These are phyloP conservation scores for Prolemur simus DNA, from an alignment of 2,113 vertebrate species.

Conservation along the genomic window DNA sequence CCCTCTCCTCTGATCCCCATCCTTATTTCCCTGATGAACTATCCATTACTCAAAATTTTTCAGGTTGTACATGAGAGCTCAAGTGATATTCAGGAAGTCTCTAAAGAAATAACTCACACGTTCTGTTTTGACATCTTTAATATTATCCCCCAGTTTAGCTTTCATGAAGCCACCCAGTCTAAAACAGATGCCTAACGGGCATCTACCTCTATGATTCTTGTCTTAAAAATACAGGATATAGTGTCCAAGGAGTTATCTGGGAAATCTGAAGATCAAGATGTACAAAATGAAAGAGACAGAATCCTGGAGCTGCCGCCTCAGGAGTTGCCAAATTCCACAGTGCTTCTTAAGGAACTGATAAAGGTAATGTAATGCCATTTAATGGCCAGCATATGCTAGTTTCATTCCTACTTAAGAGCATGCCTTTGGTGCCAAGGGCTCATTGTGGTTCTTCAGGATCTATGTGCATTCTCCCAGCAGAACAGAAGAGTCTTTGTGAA, in stretches of 20 bases:
- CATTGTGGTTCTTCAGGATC: neutral
- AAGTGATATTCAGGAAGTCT: neutral
- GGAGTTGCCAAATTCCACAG: neutral
- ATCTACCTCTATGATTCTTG: neutral
- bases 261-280: conserved; percentile 37
- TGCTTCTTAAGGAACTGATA: conserved; percentile 56
- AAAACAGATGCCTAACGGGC: neutral
- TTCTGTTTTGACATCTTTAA: neutral
- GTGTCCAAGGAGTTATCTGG: conserved; percentile 38
- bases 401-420: neutral
- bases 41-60: neutral
- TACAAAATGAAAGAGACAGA: conserved; percentile 45
- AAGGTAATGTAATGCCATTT: conserved; percentile 51
- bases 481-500: neutral
- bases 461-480: neutral
- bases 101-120: neutral
- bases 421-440: neutral
- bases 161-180: neutral
- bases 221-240: conserved; percentile 38
- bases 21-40: neutral
- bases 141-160: neutral
- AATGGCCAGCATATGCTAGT: neutral
- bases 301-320: neutral
- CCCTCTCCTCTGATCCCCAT: neutral
- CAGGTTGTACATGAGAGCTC: neutral